Percentiles rank a stretch among this genome's conserved stretches.
These are phyloP conservation scores for Adelphocoris suturalis DNA, from an alignment of 2,888 invertebrate species.

Conservation along the genomic window DNA sequence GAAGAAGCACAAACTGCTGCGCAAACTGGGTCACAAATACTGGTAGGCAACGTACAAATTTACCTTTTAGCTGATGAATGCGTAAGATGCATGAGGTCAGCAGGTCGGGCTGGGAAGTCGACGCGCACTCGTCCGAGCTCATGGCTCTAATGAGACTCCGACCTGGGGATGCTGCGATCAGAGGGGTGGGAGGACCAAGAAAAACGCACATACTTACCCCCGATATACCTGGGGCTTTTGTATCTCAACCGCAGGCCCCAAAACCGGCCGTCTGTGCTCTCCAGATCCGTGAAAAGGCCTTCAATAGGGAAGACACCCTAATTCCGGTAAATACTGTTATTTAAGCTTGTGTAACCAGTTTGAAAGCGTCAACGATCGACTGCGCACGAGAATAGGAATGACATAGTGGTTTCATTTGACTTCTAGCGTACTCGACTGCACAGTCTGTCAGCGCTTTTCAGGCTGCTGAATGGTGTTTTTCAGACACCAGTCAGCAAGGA, in stretches of 20 bases:
- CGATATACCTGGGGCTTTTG: slow-evolving; percentile 17
- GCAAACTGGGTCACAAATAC: too few species aligned
- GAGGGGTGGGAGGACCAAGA: background rate
- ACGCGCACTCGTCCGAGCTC: slow-evolving; percentile 34
- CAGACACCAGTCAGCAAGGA: too few species aligned
- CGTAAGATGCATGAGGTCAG: slow-evolving; percentile 34
- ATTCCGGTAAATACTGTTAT: slow-evolving; percentile 15
- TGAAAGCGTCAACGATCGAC: background rate
- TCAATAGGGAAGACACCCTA: background rate
- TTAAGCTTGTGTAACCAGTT: slow-evolving; percentile 1
- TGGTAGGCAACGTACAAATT: background rate
- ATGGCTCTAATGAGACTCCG: slow-evolving; percentile 11
- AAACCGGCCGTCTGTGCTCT: background rate
- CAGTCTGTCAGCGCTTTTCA: too few species aligned
- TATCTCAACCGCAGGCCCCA: background rate
- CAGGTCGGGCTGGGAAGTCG: background rate
- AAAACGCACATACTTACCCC: slow-evolving; percentile 12
- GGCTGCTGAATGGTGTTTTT: too few species aligned
- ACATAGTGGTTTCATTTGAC: background rate
- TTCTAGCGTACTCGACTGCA: background rate
- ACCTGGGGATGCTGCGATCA: slow-evolving; percentile 24
- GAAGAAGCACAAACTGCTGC: too few species aligned
- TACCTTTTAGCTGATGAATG: background rate
- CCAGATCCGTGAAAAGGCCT: background rate
- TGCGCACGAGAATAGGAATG: background rate